A percentile compares a stretch with the other conserved stretches of the same genome.
These are phyloP conservation scores for Ceratina australensis DNA, from an alignment of 1,140 invertebrate genomes.

Conservation along the genomic window DNA sequence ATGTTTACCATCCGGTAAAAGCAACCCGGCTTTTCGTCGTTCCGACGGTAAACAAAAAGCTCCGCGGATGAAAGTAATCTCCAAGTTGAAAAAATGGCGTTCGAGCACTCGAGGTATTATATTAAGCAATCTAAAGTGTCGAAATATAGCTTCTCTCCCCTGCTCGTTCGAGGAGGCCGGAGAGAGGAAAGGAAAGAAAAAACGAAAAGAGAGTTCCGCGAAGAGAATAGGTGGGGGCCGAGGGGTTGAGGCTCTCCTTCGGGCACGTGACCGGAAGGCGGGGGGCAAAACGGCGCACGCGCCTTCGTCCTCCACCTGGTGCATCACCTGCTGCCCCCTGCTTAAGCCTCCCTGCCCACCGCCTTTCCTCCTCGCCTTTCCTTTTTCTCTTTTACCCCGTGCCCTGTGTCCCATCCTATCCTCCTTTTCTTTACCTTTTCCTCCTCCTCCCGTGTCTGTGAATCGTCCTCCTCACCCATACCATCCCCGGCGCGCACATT, in stretches of 20 bases:
- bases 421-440: conserved; percentile 42
- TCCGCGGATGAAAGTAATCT: too few relatives aligned
- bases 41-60: background rate
- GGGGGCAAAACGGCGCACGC: conserved; percentile 76
- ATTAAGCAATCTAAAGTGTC: conserved; percentile 46
- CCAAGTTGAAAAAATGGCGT: too few relatives aligned
- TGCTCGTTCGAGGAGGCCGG: background rate
- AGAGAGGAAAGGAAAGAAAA: conserved; percentile 31
- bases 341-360: conserved; percentile 69
- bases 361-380: conserved; percentile 56
- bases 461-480: conserved; percentile 33
- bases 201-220: conserved; percentile 45
- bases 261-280: conserved; percentile 77
- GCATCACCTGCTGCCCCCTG: conserved; percentile 79
- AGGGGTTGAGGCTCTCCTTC: conserved; percentile 63
- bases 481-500: conserved; percentile 37
- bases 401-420: conserved; percentile 49
- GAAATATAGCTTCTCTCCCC: conserved; percentile 41
- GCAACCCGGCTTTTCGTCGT: too few relatives aligned
- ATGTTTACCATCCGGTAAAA: background rate
- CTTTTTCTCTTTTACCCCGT: conserved; percentile 31
- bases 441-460: conserved; percentile 7
- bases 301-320: conserved; percentile 78
- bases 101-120: background rate
- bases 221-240: conserved; percentile 48